Evolutionary conservation across 2,113 vertebrate species (phyloP).

Genomic region (Capra hircus): DNA sequence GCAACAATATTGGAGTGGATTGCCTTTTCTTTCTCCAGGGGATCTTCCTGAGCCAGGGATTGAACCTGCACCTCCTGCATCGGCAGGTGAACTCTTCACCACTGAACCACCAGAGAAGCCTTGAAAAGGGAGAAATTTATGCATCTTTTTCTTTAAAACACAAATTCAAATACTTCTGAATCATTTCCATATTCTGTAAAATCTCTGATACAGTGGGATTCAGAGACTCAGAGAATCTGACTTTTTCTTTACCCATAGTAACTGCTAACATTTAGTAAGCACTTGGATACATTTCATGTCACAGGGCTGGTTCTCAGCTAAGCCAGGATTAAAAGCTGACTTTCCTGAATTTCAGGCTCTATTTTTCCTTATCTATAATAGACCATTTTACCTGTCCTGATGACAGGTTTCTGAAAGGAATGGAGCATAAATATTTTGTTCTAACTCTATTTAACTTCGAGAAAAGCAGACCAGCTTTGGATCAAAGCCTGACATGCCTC

Average conservation of each 20-base stretch:
- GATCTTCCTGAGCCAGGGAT: not conserved
- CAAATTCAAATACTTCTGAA: not conserved
- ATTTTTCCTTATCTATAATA: not conserved
- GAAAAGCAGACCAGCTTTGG: conserved; percentile 3
- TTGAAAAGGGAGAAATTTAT: not conserved
- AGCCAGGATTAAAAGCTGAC: not conserved
- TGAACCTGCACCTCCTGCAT: not conserved
- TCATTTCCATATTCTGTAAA: not conserved
- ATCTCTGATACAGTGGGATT: not conserved
- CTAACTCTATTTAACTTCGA: conserved; percentile 28
- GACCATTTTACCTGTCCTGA: not conserved
- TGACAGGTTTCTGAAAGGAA: conserved; percentile 18
- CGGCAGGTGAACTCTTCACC: not conserved
- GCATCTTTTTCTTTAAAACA: not conserved
- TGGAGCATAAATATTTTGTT: conserved; percentile 22
- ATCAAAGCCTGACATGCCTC: not conserved
- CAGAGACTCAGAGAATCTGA: not conserved
- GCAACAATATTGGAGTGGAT: not conserved
- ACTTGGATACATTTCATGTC: not conserved
- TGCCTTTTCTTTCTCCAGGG: not conserved
- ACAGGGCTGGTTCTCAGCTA: not conserved
- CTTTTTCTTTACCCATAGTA: not conserved
- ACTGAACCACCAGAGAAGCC: not conserved
- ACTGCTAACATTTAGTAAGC: not conserved
- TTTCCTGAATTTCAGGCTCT: conserved; percentile 47